phyloP scores from a whole-genome alignment of 1,140 invertebrate species.

The Myzus persicae region DNA sequence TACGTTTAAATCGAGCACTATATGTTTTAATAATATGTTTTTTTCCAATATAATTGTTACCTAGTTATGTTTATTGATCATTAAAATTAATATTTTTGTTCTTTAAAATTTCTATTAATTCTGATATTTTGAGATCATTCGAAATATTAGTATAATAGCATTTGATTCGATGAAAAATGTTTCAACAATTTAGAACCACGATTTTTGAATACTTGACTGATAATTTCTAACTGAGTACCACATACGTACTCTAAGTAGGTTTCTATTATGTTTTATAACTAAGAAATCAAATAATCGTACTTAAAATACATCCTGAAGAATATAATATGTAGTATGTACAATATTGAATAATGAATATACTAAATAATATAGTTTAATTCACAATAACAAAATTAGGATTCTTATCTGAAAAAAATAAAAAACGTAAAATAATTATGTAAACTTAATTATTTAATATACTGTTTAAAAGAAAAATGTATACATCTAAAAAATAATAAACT shows the following conservation, averaged over 20 bases:
- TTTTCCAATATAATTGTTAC: too few relatives aligned
- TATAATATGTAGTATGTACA: not conserved
- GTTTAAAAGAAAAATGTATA: not conserved
- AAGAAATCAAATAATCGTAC: not conserved
- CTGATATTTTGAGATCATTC: not conserved
- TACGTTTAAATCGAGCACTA: too few relatives aligned
- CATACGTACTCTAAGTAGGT: not conserved
- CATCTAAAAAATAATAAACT: not conserved
- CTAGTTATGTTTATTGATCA: not conserved
- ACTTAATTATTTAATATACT: not conserved
- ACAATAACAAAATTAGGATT: not conserved
- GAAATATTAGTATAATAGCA: not conserved
- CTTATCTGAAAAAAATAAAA: not conserved
- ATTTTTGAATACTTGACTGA: not conserved
- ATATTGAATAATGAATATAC: too few relatives aligned
- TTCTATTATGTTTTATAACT: not conserved
- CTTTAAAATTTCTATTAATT: not conserved
- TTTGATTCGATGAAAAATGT: not conserved
- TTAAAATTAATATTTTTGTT: not conserved
- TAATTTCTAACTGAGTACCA: not conserved
- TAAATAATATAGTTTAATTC: not conserved
- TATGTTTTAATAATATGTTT: too few relatives aligned
- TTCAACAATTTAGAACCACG: not conserved
- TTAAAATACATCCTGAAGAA: not conserved
- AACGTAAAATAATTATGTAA: not conserved